These are phyloP conservation scores for Neuroscelio doddi DNA, from an alignment of 2,888 invertebrate genomes.

Conservation along the genomic window DNA sequence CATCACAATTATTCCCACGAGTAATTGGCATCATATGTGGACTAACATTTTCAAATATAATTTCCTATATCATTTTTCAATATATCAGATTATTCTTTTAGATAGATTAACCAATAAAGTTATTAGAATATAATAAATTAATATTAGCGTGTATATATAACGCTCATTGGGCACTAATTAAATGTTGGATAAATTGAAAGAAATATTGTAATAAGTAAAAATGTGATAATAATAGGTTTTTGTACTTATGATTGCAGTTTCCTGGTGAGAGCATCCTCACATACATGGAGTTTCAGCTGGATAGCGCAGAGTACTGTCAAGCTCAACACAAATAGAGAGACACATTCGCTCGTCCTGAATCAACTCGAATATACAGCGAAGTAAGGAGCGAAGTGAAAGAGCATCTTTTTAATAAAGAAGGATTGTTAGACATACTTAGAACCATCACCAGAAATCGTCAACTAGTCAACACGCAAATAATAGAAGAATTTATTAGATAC, in stretches of 20 bases:
- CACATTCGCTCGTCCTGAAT: conserved; percentile 54
- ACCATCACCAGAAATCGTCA: conserved; percentile 59
- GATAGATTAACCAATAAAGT: too few species aligned
- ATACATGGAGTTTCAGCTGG: conserved; percentile 99
- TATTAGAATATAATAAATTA: too few species aligned
- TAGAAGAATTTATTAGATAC: conserved; percentile 65
- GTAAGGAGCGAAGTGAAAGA: conserved; percentile 29
- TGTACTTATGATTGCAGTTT: conserved; percentile 77
- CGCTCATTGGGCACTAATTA: too few species aligned
- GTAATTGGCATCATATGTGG: too few species aligned
- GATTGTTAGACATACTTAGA: conserved; percentile 47
- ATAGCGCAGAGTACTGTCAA: conserved; percentile 99
- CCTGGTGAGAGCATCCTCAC: conserved; percentile 91
- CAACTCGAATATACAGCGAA: conserved; percentile 40
- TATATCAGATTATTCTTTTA: too few species aligned
- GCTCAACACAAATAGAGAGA: conserved; percentile 95
- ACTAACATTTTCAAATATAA: too few species aligned
- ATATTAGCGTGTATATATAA: too few species aligned
- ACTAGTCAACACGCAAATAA: conserved; percentile 65
- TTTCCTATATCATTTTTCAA: too few species aligned
- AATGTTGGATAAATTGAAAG: too few species aligned
- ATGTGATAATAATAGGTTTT: conserved; percentile 18
- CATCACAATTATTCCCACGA: too few species aligned
- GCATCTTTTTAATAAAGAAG: conserved; percentile 16
- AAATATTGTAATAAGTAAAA: too few species aligned